These are phyloP conservation scores for Chionis minor DNA, from an alignment of 2,113 vertebrate genomes.

Conservation along the genomic window DNA sequence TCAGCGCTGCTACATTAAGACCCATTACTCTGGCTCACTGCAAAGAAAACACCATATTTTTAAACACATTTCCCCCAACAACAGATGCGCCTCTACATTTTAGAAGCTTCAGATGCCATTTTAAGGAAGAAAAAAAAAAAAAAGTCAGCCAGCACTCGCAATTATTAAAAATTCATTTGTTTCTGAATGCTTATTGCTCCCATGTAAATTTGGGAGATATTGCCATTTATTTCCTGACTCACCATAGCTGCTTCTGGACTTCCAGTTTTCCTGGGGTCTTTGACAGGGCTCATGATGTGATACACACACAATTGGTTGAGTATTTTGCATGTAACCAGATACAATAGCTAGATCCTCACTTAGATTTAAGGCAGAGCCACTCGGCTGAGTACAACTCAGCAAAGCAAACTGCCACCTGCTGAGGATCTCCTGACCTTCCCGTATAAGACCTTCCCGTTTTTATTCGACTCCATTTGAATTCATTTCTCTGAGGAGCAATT, in stretches of 20 bases:
- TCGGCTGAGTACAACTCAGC: neutral
- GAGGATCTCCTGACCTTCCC: neutral
- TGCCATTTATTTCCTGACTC: neutral
- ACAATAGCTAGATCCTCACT: neutral
- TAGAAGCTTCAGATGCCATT: neutral
- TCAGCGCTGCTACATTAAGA: neutral
- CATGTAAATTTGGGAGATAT: neutral
- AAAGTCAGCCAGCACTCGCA: neutral
- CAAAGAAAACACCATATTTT: conserved; percentile 18
- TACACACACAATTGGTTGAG: neutral
- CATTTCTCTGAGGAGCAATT: neutral
- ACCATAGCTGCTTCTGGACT: neutral
- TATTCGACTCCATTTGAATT: neutral
- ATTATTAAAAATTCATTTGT: conserved; percentile 5
- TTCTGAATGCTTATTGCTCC: neutral
- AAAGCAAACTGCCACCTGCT: neutral
- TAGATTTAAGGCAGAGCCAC: neutral
- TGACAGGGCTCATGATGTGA: neutral
- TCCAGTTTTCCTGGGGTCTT: neutral
- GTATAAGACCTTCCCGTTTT: neutral
- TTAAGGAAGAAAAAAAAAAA: neutral
- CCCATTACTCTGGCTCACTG: neutral
- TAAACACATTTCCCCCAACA: neutral
- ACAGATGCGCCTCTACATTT: neutral
- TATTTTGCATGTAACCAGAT: neutral